Evolutionary conservation across 2,888 invertebrate species (phyloP).

Genomic region (Pyrgus malvae): DNA sequence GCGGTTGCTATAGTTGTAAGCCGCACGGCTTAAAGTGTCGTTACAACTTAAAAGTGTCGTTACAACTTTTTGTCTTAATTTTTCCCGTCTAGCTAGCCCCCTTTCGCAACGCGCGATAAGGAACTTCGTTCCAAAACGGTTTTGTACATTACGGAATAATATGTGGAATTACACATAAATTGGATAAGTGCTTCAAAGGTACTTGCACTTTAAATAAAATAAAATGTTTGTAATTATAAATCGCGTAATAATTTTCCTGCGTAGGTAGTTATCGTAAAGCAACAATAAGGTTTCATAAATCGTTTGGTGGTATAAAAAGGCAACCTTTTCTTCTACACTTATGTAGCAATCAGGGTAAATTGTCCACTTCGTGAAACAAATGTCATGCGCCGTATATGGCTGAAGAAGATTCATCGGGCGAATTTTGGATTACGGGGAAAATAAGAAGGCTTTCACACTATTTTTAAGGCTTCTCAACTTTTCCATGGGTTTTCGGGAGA

Average conservation of each 20-base stretch:
- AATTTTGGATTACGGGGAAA: slow-evolving; percentile 11
- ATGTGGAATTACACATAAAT: not conserved
- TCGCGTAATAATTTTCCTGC: slow-evolving; percentile 10
- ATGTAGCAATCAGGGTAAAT: slow-evolving; percentile 30
- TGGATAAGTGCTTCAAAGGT: slow-evolving; percentile 6
- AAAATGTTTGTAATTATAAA: slow-evolving; percentile 19
- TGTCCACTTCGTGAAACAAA: slow-evolving; percentile 31
- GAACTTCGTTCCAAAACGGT: too few species aligned
- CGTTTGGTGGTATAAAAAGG: slow-evolving; percentile 21
- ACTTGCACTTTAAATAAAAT: slow-evolving; percentile 11
- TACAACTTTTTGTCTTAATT: too few species aligned
- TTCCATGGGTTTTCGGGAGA: too few species aligned
- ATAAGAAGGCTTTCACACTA: not conserved
- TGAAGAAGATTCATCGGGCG: slow-evolving; percentile 16
- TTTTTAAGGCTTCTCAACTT: too few species aligned
- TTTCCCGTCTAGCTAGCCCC: too few species aligned
- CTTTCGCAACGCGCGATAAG: too few species aligned
- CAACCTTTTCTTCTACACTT: slow-evolving; percentile 20
- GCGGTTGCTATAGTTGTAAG: too few species aligned
- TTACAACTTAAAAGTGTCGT: too few species aligned
- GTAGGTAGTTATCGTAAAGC: slow-evolving; percentile 21
- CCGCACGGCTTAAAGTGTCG: too few species aligned
- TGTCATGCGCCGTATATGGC: slow-evolving; percentile 28
- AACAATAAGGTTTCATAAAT: slow-evolving; percentile 23
- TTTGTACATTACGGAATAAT: not conserved